Evolutionary conservation across 2,113 vertebrate species (phyloP).

Genomic region (Eclectus roratus): DNA sequence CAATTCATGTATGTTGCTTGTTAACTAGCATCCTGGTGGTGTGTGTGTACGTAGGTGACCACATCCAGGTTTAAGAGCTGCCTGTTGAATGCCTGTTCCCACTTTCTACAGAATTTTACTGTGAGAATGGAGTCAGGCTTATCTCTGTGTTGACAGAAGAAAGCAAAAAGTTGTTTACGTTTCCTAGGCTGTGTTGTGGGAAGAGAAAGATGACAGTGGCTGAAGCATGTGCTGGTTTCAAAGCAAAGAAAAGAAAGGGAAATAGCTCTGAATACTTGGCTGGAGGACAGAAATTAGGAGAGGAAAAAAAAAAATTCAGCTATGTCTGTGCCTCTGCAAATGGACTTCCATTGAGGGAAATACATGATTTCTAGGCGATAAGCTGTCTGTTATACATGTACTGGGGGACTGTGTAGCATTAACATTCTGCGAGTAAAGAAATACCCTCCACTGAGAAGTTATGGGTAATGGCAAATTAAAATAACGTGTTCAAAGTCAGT

Average conservation of each 20-base stretch:
- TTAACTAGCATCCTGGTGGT: neutral
- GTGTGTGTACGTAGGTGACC: rapidly evolving
- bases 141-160: neutral
- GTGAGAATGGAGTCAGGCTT: neutral
- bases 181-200: neutral
- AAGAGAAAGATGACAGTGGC: neutral
- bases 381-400: neutral
- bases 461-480: neutral
- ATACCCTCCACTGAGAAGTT: neutral
- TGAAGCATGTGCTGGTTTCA: slow-evolving; percentile 1
- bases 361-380: neutral
- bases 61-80: neutral
- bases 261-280: neutral
- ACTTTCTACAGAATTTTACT: neutral
- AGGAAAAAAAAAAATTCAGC: neutral
- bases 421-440: neutral
- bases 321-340: neutral
- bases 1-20: neutral
- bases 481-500: neutral
- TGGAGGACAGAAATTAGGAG: neutral
- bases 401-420: neutral
- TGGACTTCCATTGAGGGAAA: neutral
- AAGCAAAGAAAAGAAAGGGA: neutral
- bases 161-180: neutral
- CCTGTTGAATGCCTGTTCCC: neutral